Evolutionary conservation across 2,888 invertebrate species (phyloP), one percentile per base, ranked within the genome.

Genomic region (Sceliomorpha sp.): DNA sequence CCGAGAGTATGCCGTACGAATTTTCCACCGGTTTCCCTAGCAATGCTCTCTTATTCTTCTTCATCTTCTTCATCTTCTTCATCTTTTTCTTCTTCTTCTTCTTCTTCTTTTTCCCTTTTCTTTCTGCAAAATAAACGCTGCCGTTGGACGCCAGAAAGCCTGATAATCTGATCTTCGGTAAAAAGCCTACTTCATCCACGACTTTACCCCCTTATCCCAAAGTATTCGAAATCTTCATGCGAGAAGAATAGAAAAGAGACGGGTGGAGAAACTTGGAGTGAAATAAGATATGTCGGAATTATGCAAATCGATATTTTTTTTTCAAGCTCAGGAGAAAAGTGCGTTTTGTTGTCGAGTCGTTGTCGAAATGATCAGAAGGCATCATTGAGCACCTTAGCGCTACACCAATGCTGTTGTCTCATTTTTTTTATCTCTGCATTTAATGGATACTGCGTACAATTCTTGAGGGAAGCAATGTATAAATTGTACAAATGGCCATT

Each of bases 91-190:
- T 42, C 40, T 40, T 24, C 12, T 2, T 40, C 12, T 26, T 10
- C 7, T 14, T n/a, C 14, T 31, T 32, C 32, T 32, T 20, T 27
- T 14, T 27, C 9, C 24, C 9, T n/a, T 8, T 20, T 29, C 8
- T 9, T 10, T 36, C 45, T n/a, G 45, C 45, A 37, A 56, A 56
- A 56, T 56, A 45, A 39, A 36, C 45, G 45, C 13, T 8, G 13
- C 17, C 17, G 10, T 37, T 39, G 47, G 47, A 44, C 58, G 36
- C 47, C 39, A 31, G 45, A 58, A 47, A 58, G 58, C 58, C 39
- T 31, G 47, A 47, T 58, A 58, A 58, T 58, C 58, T 37, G 39
- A 58, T 58, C 47, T 58, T 31, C 58, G 39, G 32, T 39, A 27
- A 37, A 47, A 58, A 58, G 58, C 47, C 36, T 31, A 31, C 58